These are phyloP conservation scores for Terebella lapidaria DNA, from an alignment of 2,888 invertebrate species.

Conservation along the genomic window DNA sequence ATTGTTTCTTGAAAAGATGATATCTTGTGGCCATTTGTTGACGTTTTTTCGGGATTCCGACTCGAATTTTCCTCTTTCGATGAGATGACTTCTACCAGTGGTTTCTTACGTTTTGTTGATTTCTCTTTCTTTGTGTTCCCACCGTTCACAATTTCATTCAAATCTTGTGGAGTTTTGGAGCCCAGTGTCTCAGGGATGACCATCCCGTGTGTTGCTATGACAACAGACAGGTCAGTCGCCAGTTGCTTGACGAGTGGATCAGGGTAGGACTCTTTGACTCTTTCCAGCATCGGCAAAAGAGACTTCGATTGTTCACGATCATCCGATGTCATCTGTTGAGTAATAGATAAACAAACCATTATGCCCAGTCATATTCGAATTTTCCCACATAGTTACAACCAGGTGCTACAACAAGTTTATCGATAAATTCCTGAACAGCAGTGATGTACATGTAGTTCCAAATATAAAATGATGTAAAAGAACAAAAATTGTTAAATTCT, in stretches of 20 bases:
- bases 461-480: too few relatives aligned
- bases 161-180: neutral
- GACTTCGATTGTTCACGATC: slow-evolving; percentile 34
- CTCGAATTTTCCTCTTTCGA: neutral
- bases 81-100: slow-evolving; percentile 17
- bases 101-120: neutral
- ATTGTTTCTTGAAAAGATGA: slow-evolving; percentile 56
- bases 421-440: too few relatives aligned
- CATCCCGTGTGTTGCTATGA: slow-evolving; percentile 48
- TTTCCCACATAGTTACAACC: too few relatives aligned
- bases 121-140: neutral
- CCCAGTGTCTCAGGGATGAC: slow-evolving; percentile 32
- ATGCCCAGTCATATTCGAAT: too few relatives aligned
- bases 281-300: slow-evolving; percentile 40
- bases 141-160: neutral
- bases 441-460: too few relatives aligned
- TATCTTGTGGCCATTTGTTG: neutral
- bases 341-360: neutral
- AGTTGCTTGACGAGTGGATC: slow-evolving; percentile 38
- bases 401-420: too few relatives aligned
- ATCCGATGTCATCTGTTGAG: slow-evolving; percentile 30
- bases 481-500: too few relatives aligned
- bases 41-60: neutral
- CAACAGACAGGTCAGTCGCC: slow-evolving; percentile 47
- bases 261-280: slow-evolving; percentile 31